Conservation (phyloP, 2,888 invertebrate species). For the Mythimna ferrago region DNA sequence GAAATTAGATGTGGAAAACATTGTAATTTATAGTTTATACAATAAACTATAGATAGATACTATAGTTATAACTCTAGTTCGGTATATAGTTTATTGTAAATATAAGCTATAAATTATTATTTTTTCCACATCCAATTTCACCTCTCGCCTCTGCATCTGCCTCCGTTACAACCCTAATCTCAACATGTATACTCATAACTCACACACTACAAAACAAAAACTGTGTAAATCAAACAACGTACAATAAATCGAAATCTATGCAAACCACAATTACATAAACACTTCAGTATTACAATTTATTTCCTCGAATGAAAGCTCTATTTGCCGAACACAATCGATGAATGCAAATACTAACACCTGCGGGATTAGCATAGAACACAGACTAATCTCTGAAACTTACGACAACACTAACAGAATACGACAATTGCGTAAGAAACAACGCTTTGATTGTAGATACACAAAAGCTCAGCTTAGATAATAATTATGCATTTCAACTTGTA, state of each 20-base stretch:
- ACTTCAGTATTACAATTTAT: conserved; percentile 14
- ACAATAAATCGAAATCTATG: background rate
- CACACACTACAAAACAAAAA: background rate
- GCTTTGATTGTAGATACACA: background rate
- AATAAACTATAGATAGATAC: no score
- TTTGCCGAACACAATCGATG: conserved; percentile 40
- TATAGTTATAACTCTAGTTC: no score
- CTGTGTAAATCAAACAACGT: background rate
- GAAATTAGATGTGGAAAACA: no score
- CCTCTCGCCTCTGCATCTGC: no score
- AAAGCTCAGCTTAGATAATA: conserved; percentile 34
- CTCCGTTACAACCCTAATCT: no score
- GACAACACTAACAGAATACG: conserved; percentile 16
- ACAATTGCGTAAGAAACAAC: conserved; percentile 45
- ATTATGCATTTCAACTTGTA: conserved; percentile 40
- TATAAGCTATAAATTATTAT: no score
- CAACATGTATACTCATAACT: no score
- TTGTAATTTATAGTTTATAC: no score
- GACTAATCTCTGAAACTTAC: conserved; percentile 37
- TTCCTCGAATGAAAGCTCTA: conserved; percentile 36
- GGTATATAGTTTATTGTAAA: no score
- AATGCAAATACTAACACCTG: conserved; percentile 55
- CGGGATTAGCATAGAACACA: conserved; percentile 42
- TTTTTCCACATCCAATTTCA: no score
- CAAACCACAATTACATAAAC: conserved; percentile 9